A percentile compares a stretch with the other conserved stretches of the same genome.
Conservation (phyloP, 2,797 vertebrate genomes). For the Ceyx erithaca region DNA sequence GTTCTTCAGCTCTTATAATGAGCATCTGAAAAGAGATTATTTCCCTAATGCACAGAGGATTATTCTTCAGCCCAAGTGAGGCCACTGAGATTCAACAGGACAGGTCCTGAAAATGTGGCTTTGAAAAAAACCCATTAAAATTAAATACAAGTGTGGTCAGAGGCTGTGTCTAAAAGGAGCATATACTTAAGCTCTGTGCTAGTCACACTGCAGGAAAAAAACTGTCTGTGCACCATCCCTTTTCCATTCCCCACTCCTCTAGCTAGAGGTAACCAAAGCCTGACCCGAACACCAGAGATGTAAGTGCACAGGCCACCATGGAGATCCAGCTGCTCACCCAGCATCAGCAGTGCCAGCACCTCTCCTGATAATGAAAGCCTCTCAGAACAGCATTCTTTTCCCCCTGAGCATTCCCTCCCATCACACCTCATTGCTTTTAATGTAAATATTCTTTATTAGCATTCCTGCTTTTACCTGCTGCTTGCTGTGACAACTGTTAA, state of each 20-base stretch:
- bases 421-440: fast-evolving
- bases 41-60: neutral
- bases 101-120: neutral
- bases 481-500: neutral
- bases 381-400: neutral
- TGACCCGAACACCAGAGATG: neutral
- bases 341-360: neutral
- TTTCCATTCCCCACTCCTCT: neutral
- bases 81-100: neutral
- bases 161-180: neutral
- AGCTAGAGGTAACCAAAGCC: neutral
- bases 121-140: neutral
- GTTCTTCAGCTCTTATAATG: neutral
- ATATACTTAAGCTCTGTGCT: neutral
- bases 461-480: neutral
- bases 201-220: neutral
- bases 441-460: neutral
- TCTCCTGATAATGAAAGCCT: neutral
- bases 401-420: neutral
- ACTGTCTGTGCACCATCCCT: neutral
- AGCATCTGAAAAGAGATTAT: neutral
- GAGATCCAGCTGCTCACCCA: neutral
- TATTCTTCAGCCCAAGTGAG: neutral
- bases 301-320: fast-evolving
- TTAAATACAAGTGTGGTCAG: neutral